phyloP scores from a whole-genome alignment of 2,797 vertebrate genomes.

The Pangasius krempfi region DNA sequence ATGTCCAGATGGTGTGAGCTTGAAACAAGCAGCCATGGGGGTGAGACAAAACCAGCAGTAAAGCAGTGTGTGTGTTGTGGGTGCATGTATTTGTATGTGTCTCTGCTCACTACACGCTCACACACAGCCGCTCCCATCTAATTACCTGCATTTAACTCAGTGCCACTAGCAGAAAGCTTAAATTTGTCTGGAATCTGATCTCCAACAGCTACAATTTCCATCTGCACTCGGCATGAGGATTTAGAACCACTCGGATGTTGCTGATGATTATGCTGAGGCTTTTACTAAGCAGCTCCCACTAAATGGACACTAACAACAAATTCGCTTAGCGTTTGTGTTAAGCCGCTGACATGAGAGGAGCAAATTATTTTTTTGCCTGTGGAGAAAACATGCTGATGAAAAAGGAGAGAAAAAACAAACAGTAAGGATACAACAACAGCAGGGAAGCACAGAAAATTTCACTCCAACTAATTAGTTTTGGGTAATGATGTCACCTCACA shows the following conservation, averaged over 20 bases:
- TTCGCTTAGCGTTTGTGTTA: neutral
- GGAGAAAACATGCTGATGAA: neutral
- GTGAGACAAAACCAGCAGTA: neutral
- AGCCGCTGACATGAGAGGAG: neutral
- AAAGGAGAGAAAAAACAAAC: neutral
- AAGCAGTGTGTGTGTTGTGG: neutral
- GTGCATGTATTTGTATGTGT: neutral
- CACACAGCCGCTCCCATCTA: neutral
- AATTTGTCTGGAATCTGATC: slow-evolving; percentile 20
- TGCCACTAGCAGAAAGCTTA: slow-evolving; percentile 9
- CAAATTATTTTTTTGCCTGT: neutral
- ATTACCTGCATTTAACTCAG: slow-evolving; percentile 15
- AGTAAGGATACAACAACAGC: neutral
- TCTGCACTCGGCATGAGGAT: neutral
- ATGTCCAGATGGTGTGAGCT: slow-evolving; percentile 1
- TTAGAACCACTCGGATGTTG: neutral
- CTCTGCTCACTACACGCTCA: neutral
- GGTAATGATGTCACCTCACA: neutral
- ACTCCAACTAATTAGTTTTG: neutral
- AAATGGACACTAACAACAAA: neutral
- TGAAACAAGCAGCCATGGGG: neutral
- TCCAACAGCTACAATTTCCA: neutral
- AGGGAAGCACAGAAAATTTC: neutral
- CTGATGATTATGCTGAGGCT: neutral
- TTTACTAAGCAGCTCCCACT: neutral